Percentiles rank a stretch among this genome's conserved stretches.
These are phyloP conservation scores for Theristicus caerulescens DNA, from an alignment of 2,113 vertebrate species.

Conservation along the genomic window DNA sequence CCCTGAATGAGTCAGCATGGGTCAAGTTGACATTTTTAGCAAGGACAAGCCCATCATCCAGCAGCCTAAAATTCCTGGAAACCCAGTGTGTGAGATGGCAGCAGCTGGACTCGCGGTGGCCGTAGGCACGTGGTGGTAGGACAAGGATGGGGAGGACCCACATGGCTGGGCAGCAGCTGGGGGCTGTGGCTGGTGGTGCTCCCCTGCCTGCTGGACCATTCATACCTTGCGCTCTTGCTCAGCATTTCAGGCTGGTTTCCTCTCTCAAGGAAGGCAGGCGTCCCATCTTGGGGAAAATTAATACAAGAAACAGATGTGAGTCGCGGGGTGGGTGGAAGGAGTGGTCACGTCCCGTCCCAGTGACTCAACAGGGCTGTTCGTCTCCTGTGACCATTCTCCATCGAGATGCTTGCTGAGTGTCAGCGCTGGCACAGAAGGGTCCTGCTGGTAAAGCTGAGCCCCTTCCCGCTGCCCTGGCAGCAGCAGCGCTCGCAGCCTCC, in stretches of 20 bases:
- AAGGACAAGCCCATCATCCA: background rate
- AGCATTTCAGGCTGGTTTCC: background rate
- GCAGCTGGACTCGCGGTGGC: background rate
- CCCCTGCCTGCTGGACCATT: background rate
- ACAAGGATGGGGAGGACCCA: background rate
- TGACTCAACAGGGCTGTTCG: background rate
- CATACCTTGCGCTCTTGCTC: background rate
- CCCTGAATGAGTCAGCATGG: background rate
- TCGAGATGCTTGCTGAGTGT: fast-evolving
- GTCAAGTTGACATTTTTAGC: background rate
- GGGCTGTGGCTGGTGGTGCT: background rate
- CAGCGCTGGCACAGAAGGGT: background rate
- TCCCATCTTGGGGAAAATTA: background rate
- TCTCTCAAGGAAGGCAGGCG: background rate
- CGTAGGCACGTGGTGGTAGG: fast-evolving
- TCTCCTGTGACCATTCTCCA: background rate
- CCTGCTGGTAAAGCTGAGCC: background rate
- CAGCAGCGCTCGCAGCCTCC: background rate
- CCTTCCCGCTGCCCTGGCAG: background rate
- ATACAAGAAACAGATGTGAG: background rate
- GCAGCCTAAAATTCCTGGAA: background rate
- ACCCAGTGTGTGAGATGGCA: background rate
- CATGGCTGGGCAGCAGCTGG: background rate
- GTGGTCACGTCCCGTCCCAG: background rate
- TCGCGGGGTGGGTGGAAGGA: background rate